A percentile compares a stretch with the other conserved stretches of the same genome.
Evolutionary conservation across 1,140 invertebrate species (phyloP).

Genomic region (Teleopsis dalmanni): DNA sequence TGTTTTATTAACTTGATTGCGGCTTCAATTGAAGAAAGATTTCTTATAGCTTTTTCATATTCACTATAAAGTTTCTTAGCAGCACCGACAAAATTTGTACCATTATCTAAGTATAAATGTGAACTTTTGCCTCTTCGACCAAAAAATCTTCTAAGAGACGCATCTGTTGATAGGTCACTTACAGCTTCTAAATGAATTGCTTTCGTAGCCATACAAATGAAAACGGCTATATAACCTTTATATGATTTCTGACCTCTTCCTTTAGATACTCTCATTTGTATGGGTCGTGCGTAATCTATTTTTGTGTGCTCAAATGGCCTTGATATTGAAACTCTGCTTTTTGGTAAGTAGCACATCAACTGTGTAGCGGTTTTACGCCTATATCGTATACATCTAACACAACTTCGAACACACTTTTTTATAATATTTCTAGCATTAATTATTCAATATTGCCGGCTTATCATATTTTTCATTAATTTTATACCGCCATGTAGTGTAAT

Average conservation of each 20-base stretch:
- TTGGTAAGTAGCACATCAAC: background rate
- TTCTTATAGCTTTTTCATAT: too few relatives aligned
- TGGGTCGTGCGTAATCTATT: background rate
- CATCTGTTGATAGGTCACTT: constrained; percentile 26
- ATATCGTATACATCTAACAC: too few relatives aligned
- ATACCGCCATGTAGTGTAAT: too few relatives aligned
- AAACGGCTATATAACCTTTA: constrained; percentile 22
- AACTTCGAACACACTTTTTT: too few relatives aligned
- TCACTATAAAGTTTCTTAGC: too few relatives aligned
- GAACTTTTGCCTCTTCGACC: constrained; percentile 20
- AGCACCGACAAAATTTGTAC: constrained; percentile 35
- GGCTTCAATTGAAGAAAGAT: too few relatives aligned
- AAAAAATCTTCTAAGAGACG: constrained; percentile 30
- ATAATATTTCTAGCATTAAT: too few relatives aligned
- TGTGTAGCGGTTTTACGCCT: too few relatives aligned
- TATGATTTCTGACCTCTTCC: background rate
- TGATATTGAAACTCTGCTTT: background rate
- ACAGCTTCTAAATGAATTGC: constrained; percentile 43
- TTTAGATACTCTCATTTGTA: background rate
- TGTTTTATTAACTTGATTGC: too few relatives aligned
- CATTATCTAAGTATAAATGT: constrained; percentile 28
- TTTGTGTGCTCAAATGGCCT: background rate
- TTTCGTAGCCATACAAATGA: constrained; percentile 29
- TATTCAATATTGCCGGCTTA: too few relatives aligned
- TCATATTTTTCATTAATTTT: too few relatives aligned